Percentiles rank a stretch among this genome's conserved stretches.
Conservation (phyloP, 2,888 invertebrate genomes). For the Lysandra coridon region DNA sequence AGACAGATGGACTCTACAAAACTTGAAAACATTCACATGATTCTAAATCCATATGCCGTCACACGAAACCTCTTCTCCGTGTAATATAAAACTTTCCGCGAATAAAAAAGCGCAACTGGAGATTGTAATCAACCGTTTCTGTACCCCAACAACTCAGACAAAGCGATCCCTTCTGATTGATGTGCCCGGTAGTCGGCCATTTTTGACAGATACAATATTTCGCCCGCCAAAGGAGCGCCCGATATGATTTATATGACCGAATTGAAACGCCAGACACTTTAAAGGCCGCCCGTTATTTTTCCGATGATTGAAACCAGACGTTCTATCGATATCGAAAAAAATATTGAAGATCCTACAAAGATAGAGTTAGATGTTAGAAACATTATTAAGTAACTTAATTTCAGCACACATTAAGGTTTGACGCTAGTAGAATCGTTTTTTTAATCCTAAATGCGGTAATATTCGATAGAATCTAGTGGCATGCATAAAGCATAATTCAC, state of each 20-base stretch:
- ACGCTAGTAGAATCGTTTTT: neutral
- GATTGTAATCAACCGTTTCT: slow-evolving; percentile 28
- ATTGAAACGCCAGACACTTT: slow-evolving; percentile 38
- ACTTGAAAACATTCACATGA: neutral
- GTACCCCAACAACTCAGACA: slow-evolving; percentile 32
- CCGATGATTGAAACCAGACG: slow-evolving; percentile 22
- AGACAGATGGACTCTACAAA: neutral
- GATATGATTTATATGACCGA: slow-evolving; percentile 51
- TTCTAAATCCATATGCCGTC: neutral
- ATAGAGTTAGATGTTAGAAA: neutral
- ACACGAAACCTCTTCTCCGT: neutral
- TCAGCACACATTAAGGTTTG: neutral
- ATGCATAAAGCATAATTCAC: neutral
- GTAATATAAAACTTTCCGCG: slow-evolving; percentile 12
- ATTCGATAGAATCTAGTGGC: neutral
- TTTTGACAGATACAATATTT: slow-evolving; percentile 55
- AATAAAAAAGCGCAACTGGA: slow-evolving; percentile 22
- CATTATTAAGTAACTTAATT: no score
- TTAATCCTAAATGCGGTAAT: neutral
- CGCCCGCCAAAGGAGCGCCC: slow-evolving; percentile 44
- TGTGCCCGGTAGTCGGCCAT: slow-evolving; percentile 49
- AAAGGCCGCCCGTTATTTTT: slow-evolving; percentile 28
- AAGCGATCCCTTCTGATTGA: slow-evolving; percentile 53
- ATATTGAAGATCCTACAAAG: neutral
- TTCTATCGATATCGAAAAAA: neutral